Evolutionary conservation across 1,140 invertebrate species (phyloP).

Genomic region (Globodera ellingtonae): DNA sequence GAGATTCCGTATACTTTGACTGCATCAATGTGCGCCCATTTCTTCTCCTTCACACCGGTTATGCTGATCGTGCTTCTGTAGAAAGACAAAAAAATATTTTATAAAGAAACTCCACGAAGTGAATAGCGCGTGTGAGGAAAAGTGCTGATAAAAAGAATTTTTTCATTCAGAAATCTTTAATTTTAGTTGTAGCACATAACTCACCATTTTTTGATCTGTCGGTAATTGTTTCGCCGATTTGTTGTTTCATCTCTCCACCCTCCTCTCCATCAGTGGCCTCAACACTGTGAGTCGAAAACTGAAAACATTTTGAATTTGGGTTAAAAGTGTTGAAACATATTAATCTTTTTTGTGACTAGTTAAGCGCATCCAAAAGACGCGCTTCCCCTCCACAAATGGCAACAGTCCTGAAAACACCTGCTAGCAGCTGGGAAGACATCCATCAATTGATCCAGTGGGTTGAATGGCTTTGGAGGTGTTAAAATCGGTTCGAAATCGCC

Average conservation of each 20-base stretch:
- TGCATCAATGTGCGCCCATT: slow-evolving; percentile 51
- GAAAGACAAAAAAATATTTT: slow-evolving; percentile 4
- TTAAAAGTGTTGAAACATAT: background rate
- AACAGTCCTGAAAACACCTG: slow-evolving; percentile 79
- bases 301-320: slow-evolving; percentile 22
- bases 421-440: slow-evolving; percentile 97
- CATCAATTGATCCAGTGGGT: slow-evolving; percentile 96
- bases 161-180: no score
- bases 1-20: slow-evolving; percentile 53
- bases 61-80: slow-evolving; percentile 10
- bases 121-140: no score
- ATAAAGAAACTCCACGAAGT: background rate
- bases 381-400: slow-evolving; percentile 93
- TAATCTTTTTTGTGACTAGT: slow-evolving; percentile 22
- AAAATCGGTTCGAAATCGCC: slow-evolving; percentile 82
- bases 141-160: no score
- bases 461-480: slow-evolving; percentile 83
- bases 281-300: slow-evolving; percentile 50
- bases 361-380: slow-evolving; percentile 82
- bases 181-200: no score
- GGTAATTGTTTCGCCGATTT: no score
- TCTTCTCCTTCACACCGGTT: slow-evolving; percentile 10
- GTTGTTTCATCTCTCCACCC: no score
- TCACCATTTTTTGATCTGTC: no score
- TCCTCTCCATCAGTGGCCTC: background rate